These are phyloP conservation scores for Atractosteus spatula DNA, from an alignment of 2,113 vertebrate species.

Conservation along the genomic window DNA sequence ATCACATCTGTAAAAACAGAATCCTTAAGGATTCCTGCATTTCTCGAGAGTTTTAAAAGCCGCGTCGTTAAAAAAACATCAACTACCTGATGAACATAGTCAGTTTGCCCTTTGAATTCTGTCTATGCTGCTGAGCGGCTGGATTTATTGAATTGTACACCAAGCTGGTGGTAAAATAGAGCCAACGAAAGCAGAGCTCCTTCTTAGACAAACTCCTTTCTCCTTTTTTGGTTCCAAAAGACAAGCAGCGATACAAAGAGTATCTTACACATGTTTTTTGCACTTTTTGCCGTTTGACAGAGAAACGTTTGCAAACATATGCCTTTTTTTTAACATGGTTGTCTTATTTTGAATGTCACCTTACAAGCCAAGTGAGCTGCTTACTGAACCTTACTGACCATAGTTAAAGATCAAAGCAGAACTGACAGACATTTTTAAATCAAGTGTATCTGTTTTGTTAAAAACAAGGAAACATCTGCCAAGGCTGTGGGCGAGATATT, in stretches of 20 bases:
- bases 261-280: not conserved
- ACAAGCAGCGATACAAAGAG: not conserved
- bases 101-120: not conserved
- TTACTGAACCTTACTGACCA: not conserved
- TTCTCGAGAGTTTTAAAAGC: too few species aligned
- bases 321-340: not conserved
- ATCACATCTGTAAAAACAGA: too few species aligned
- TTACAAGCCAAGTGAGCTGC: not conserved
- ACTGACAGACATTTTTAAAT: conserved; percentile 5
- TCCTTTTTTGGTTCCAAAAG: not conserved
- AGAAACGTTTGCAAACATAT: not conserved
- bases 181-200: not conserved
- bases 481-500: not conserved
- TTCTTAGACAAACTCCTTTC: not conserved
- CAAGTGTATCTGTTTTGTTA: not conserved
- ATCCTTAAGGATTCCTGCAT: too few species aligned
- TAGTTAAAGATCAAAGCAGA: not conserved
- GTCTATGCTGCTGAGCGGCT: too few species aligned
- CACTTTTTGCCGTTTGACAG: not conserved
- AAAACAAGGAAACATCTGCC: not conserved
- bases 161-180: not conserved
- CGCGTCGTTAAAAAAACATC: too few species aligned
- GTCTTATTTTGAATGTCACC: not conserved
- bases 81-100: too few species aligned
- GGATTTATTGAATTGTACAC: not conserved